A percentile compares a stretch with the other conserved stretches of the same genome.
Evolutionary conservation across 1,140 invertebrate species (phyloP).

Genomic region (Vanessa atalanta): DNA sequence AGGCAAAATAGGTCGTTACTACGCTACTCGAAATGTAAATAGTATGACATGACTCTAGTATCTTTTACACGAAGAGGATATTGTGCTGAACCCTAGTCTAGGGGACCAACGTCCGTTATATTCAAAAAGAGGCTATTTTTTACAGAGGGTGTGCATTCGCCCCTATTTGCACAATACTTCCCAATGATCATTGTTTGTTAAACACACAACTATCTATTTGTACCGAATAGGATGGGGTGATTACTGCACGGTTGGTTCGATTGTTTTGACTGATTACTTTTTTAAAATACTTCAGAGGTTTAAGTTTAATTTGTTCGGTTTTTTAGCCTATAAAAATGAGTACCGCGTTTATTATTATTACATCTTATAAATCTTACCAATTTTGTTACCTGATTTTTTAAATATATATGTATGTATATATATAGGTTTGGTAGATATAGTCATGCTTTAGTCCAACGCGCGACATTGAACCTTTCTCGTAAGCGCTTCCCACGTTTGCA

Average conservation of each 20-base stretch:
- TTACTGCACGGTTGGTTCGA: constrained; percentile 36
- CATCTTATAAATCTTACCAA: too few relatives aligned
- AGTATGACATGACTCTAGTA: background rate
- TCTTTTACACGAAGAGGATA: background rate
- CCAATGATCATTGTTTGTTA: constrained; percentile 64
- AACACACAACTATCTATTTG: constrained; percentile 48
- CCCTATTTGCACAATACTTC: constrained; percentile 72
- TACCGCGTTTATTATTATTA: too few relatives aligned
- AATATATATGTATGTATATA: too few relatives aligned
- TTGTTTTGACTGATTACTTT: constrained; percentile 42
- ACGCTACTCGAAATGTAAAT: too few relatives aligned
- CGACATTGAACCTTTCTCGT: background rate
- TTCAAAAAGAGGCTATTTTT: constrained; percentile 57
- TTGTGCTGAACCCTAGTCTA: constrained; percentile 33
- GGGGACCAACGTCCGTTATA: constrained; percentile 36
- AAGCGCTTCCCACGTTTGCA: background rate
- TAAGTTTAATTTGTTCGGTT: constrained; percentile 16
- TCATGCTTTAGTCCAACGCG: too few relatives aligned
- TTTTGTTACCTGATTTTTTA: too few relatives aligned
- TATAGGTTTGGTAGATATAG: too few relatives aligned
- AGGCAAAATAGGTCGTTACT: too few relatives aligned
- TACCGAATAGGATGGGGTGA: constrained; percentile 46
- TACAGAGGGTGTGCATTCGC: constrained; percentile 51
- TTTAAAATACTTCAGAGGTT: constrained; percentile 13
- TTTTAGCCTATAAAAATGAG: background rate